Conservation (phyloP, 2,888 invertebrate species). For the Nematopogon swammerdamellus region DNA sequence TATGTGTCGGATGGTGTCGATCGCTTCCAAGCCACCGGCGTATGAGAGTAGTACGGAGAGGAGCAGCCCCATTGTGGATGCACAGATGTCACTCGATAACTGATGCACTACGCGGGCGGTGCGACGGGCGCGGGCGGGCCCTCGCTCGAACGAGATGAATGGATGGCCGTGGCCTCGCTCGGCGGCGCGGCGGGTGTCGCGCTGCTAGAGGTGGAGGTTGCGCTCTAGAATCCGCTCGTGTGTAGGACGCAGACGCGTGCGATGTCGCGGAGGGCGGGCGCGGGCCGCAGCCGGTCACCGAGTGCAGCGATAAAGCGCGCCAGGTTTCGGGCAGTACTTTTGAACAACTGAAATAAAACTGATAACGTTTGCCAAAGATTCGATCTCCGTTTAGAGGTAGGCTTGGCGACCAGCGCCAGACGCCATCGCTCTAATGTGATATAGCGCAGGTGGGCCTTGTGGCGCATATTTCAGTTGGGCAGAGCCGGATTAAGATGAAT, state of each 20-base stretch:
- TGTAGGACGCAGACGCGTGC: no score
- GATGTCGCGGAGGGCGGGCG: slow-evolving; percentile 21
- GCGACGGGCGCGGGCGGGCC: neutral
- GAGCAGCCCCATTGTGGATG: slow-evolving; percentile 64
- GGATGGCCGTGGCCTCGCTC: neutral
- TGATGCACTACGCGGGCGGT: no score
- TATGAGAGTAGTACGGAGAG: slow-evolving; percentile 72
- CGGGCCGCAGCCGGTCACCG: slow-evolving; percentile 40
- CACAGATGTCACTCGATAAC: neutral
- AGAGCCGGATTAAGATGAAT: slow-evolving; percentile 9
- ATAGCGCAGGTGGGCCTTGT: slow-evolving; percentile 3
- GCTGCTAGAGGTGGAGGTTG: no score
- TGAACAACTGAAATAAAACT: slow-evolving; percentile 57
- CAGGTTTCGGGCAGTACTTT: slow-evolving; percentile 34
- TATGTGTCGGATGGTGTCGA: slow-evolving; percentile 55
- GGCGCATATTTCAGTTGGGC: slow-evolving; percentile 23
- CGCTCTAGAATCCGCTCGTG: no score
- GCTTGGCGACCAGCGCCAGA: slow-evolving; percentile 43
- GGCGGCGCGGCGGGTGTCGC: no score
- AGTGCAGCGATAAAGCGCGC: neutral
- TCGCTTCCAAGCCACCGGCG: slow-evolving; percentile 69
- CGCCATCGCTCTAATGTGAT: slow-evolving; percentile 23
- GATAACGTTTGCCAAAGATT: slow-evolving; percentile 47
- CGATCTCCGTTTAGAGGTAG: slow-evolving; percentile 46
- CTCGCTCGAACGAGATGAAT: slow-evolving; percentile 2